A percentile compares a stretch with the other conserved stretches of the same genome.
phyloP scores from a whole-genome alignment of 1,140 invertebrate species.

The Platorchestia sp. region DNA sequence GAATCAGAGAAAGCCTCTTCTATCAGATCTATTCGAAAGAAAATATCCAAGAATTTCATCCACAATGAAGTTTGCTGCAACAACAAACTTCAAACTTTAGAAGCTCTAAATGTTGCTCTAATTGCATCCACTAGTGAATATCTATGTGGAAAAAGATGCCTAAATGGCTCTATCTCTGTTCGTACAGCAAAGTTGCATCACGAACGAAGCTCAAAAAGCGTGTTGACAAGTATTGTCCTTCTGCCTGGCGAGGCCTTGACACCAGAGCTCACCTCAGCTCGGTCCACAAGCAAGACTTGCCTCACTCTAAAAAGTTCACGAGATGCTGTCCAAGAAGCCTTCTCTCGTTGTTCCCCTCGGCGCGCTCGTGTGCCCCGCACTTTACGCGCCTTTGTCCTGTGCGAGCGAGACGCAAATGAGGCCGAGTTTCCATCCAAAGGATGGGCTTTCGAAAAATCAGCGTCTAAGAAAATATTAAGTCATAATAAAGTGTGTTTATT shows the following conservation, averaged over 20 bases:
- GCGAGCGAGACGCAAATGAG: not conserved
- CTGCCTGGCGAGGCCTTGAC: not conserved
- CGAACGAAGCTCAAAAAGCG: not conserved
- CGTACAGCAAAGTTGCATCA: not conserved
- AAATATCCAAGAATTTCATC: not conserved
- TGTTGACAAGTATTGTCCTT: not conserved
- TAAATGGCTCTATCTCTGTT: not conserved
- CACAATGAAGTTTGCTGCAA: not conserved
- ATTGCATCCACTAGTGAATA: not conserved
- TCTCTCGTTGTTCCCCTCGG: not conserved
- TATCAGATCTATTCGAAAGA: not conserved
- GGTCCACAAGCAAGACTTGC: not conserved
- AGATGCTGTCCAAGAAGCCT: not conserved
- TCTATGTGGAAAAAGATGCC: not conserved
- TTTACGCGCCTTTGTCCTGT: not conserved
- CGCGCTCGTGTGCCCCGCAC: not conserved
- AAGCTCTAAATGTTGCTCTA: too few species aligned
- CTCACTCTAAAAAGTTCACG: not conserved
- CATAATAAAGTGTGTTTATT: not conserved
- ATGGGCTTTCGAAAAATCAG: not conserved
- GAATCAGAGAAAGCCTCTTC: not conserved
- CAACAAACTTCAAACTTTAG: too few species aligned
- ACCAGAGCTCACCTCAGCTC: not conserved
- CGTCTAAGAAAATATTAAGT: not conserved
- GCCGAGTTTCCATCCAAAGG: not conserved